A percentile compares a stretch with the other conserved stretches of the same genome.
Evolutionary conservation across 2,113 vertebrate genomes (phyloP).

Genomic region (Triplophysa siluroides): DNA sequence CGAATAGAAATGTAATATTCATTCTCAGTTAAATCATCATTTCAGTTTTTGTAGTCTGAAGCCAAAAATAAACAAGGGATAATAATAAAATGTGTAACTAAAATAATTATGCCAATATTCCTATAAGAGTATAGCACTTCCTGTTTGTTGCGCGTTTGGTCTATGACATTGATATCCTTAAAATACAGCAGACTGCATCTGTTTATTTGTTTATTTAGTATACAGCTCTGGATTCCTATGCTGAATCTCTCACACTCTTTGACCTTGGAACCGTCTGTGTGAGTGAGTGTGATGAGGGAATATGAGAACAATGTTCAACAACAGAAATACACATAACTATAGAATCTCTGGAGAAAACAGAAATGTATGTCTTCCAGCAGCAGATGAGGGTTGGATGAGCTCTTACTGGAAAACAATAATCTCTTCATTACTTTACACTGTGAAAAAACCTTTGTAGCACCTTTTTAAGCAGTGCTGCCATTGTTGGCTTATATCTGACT

Average conservation of each 20-base stretch:
- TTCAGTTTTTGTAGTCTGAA: background rate
- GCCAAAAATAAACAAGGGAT: too few relatives aligned
- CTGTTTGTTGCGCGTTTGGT: too few relatives aligned
- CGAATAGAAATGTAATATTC: slow-evolving; percentile 45
- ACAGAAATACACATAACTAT: slow-evolving; percentile 41
- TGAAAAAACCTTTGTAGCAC: too few relatives aligned
- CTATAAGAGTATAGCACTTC: too few relatives aligned
- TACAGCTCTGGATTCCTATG: background rate
- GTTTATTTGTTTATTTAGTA: background rate
- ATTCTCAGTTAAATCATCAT: background rate
- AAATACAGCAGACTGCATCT: background rate
- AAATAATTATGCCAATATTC: background rate
- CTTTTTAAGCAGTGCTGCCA: too few relatives aligned
- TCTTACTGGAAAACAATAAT: background rate
- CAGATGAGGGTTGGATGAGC: background rate
- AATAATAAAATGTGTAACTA: background rate
- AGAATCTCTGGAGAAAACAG: slow-evolving; percentile 28
- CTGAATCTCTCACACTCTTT: slow-evolving; percentile 26
- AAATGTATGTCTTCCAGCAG: background rate
- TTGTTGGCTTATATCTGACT: too few relatives aligned
- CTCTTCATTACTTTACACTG: too few relatives aligned
- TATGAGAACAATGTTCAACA: slow-evolving; percentile 44
- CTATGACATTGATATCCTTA: too few relatives aligned
- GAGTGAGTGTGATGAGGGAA: slow-evolving; percentile 11
- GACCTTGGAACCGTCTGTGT: slow-evolving; percentile 15